Evolutionary conservation across 2,888 invertebrate species (phyloP), one percentile per base, ranked within the genome.

Genomic region (Lingula anatina): DNA sequence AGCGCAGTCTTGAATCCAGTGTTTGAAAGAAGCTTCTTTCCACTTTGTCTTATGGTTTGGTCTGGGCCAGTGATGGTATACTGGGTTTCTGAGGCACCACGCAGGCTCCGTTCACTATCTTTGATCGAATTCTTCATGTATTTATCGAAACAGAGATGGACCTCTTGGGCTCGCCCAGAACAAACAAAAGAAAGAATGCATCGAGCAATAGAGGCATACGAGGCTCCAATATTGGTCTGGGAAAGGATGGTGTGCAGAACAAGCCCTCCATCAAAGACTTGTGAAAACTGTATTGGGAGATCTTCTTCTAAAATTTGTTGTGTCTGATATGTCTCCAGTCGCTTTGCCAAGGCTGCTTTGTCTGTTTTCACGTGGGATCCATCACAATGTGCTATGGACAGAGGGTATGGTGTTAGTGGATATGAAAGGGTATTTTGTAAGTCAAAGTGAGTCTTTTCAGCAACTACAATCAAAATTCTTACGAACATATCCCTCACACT

Each of bases 1-100:
- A n/a, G n/a, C n/a, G n/a, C n/a, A n/a, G n/a, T n/a, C n/a, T n/a
- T n/a, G n/a, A n/a, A n/a, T n/a, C n/a, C n/a, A n/a, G n/a, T n/a
- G n/a, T n/a, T n/a, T n/a, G 28, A 44, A n/a, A n/a, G n/a, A n/a
- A n/a, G n/a, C n/a, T n/a, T n/a, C n/a, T n/a, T n/a, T n/a, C n/a
- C n/a, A n/a, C n/a, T n/a, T n/a, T n/a, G n/a, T n/a, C n/a, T n/a
- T n/a, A n/a, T n/a, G n/a, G n/a, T n/a, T n/a, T n/a, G 49, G 12
- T 49, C 44, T n/a, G 49, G 23, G 5, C 49, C 45, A 12, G 44
- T 38, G n/a, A 49, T 49, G 23, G 39, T 3, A 27, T 26, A 49
- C 7, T 27, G n/a, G 3, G 18, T 15, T 9, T 37, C 39, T 18
- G 21, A 27, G 5, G 37, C 39, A 12, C 49, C 49, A 2, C 44